Base-by-base conservation (phyloP, 2,888 invertebrate genomes). In the Silvanus unidentatus region DNA sequence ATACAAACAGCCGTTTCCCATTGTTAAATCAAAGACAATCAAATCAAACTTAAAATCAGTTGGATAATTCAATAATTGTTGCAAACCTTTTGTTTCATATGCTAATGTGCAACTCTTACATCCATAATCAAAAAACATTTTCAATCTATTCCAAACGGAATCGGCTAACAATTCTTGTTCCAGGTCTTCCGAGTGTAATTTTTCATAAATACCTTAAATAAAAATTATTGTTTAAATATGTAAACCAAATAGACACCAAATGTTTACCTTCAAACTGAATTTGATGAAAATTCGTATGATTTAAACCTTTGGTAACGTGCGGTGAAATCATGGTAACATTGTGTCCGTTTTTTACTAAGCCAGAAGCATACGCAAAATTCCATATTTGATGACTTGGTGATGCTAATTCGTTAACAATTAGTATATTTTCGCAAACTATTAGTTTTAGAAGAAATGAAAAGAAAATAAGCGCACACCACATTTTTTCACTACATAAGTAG, bases 1-100 rank as follows among this genome's bases (percentile, higher is more conserved):
- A 35, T 59, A 45, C 1, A 65, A 39, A 43, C 65, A 65, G 1
- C 43, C 27, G 1, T 49, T 43, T 1, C 58, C 56, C 2, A 49
- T 28, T 1, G 58, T 58, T 13, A 62, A 44, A 40, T 67, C 67
- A 9, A 58, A 47, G 1, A 68, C 43, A 10, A 68, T 58, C 3
- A 62, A 34, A 48, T 67, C 67, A 43, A 66, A 64, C 40, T 60
- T 59, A 41, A 62, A 65, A 45, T 61, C 51, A 28, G 57, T 40
- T 0, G 65, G 60, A 47, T 67, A 62, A 16, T 60, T 52, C 36
- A 59, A 41, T 2, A 64, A 45, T 12, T 40, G 42, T 27, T 59
- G 39, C 12, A 65, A 55, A 1, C 64, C 65, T 9, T 60, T 52
- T n/a, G 32, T 5, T 12, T 32, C 32, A 5, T 11, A 11, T 8